Evolutionary conservation across 2,113 vertebrate genomes (phyloP).

Genomic region (Passer domesticus): DNA sequence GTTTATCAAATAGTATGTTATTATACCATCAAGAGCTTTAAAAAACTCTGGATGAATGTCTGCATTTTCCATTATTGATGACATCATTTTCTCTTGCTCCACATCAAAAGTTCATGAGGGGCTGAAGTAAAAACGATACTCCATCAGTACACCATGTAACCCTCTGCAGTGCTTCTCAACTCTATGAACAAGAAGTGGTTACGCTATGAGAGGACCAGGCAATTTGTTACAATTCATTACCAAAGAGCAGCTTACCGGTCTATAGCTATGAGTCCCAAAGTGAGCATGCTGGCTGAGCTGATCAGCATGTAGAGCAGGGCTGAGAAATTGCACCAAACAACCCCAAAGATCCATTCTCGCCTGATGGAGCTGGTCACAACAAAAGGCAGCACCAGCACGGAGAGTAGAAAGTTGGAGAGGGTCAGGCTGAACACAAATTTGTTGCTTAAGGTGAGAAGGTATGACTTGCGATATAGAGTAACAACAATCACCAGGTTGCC

Average conservation of each 20-base stretch:
- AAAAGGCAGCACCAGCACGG: constrained; percentile 90
- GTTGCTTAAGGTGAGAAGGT: constrained; percentile 96
- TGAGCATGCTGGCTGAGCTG: constrained; percentile 98
- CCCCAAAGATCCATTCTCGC: constrained; percentile 93
- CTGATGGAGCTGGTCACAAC: constrained; percentile 88
- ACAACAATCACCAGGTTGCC: constrained; percentile 91
- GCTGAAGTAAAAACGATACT: neutral
- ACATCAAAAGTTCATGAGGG: neutral
- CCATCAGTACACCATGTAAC: accelerated
- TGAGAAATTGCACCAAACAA: constrained; percentile 98
- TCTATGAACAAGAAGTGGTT: neutral
- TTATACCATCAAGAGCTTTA: neutral
- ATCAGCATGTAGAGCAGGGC: constrained; percentile 95
- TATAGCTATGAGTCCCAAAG: constrained; percentile 92
- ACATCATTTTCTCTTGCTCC: neutral
- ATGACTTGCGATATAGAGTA: constrained; percentile 92
- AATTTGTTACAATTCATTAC: neutral
- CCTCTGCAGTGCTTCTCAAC: neutral
- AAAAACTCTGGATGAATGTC: neutral
- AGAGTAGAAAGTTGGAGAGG: constrained; percentile 92
- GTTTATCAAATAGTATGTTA: neutral
- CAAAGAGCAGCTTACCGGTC: constrained; percentile 83
- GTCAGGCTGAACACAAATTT: constrained; percentile 99
- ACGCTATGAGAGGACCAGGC: neutral
- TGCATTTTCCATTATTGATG: neutral